These are phyloP conservation scores for Epinotia demarniana DNA, from an alignment of 2,888 invertebrate genomes.

Conservation along the genomic window DNA sequence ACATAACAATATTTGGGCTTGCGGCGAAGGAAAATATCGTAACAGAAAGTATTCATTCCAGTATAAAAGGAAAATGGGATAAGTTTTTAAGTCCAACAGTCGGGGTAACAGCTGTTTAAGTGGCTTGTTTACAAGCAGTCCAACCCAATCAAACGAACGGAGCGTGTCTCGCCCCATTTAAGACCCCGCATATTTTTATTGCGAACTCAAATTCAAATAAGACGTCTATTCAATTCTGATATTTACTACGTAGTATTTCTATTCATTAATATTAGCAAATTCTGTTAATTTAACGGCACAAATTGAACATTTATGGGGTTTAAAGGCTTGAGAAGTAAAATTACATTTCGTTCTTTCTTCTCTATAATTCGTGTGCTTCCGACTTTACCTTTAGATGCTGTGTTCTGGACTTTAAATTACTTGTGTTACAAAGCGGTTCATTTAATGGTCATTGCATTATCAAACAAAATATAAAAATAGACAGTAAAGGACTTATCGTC, in stretches of 20 bases:
- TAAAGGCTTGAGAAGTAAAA: neutral
- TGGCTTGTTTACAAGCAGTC: constrained; percentile 36
- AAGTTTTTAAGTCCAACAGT: constrained; percentile 33
- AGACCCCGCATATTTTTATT: constrained; percentile 18
- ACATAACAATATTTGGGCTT: neutral
- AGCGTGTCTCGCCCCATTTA: constrained; percentile 16
- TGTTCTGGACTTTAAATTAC: neutral
- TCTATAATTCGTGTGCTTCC: neutral
- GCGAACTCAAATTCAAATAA: constrained; percentile 13
- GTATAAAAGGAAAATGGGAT: constrained; percentile 30
- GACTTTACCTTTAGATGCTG: neutral
- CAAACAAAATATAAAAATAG: neutral
- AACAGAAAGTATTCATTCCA: constrained; percentile 29
- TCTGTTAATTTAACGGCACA: constrained; percentile 34
- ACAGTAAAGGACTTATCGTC: neutral
- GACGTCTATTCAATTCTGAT: constrained; percentile 28
- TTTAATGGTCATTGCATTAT: neutral
- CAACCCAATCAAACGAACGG: constrained; percentile 11
- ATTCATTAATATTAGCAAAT: constrained; percentile 28
- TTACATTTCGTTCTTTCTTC: constrained; percentile 10
- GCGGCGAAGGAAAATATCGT: constrained; percentile 28
- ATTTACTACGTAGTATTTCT: constrained; percentile 33
- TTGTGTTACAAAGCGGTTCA: neutral
- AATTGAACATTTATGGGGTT: constrained; percentile 27
- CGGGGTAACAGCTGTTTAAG: constrained; percentile 36